Base-by-base conservation (phyloP, 64 coral and sea anemone genomes). In the Cladopsammia gracilis region DNA sequence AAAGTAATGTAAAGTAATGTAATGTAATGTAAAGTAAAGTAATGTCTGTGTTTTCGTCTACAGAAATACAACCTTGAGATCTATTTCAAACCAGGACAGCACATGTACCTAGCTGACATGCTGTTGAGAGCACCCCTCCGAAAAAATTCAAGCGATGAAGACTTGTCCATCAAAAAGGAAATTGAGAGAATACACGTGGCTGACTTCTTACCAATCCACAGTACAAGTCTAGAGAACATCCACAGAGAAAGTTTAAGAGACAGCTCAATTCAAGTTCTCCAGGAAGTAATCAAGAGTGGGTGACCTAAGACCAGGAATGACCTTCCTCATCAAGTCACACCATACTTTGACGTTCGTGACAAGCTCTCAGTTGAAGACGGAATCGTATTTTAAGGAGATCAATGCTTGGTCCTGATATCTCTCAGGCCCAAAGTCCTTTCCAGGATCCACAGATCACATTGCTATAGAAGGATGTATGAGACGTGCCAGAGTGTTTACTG, bases 391-490 rank as follows among this genome's bases (percentile, higher is more conserved):
- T 58, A 64, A 15, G 91, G 83, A 60, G 57, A 86, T 12, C 61
- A 50, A 59, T 56, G 62, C 14, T 6, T 92, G 25, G 48, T 86
- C 43, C 82, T 71, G 10, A 70, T 50, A 49, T 47, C 91, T 19
- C 78, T 93, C 52, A 70, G 90, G 51, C 10, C 66, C 14, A 22
- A 23, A 50, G 85, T 86, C 9, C 26, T 58, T 25, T 15, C 66
- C 47, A 87, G 66, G 25, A 58, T 89, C 12, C 74, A 79, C 54
- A 11, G 20, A 73, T 89, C 73, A 20, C 87, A 73, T 66, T 42
- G 87, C 60, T 22, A 25, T 89, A 51, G 87, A 89, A 88, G 85
- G 70, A 7, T 88, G 85, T 48, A 48, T 76, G 24, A 59, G 70
- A 53, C 50, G 71, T 7, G 70, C 86, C 50, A 72, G 74, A 66